These are phyloP conservation scores for Tamandua tetradactyla DNA, from an alignment of 2,797 vertebrate genomes.

Conservation along the genomic window DNA sequence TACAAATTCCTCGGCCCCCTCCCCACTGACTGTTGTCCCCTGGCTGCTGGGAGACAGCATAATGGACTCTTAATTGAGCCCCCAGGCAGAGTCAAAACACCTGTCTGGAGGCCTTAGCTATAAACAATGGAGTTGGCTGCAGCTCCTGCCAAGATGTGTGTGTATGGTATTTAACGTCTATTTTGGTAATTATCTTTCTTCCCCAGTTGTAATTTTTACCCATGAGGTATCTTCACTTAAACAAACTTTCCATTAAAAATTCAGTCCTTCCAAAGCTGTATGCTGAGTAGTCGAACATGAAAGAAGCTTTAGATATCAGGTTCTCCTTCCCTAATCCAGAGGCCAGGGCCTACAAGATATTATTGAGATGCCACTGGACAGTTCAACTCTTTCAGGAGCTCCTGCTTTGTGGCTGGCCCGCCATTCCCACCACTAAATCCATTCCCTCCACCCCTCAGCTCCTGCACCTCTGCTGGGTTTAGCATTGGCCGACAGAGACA, in stretches of 20 bases:
- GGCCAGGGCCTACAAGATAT: no score
- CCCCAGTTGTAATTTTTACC: neutral
- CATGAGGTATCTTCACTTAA: neutral
- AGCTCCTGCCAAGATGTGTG: neutral
- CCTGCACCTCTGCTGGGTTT: neutral
- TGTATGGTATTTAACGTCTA: neutral
- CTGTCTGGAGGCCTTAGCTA: neutral
- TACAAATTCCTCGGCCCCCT: neutral
- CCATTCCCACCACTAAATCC: rapidly evolving
- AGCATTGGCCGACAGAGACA: neutral
- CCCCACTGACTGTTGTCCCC: neutral
- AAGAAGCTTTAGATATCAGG: neutral
- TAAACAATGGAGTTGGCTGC: conserved; percentile 19
- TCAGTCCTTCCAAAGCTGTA: neutral
- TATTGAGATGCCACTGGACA: neutral
- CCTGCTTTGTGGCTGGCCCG: neutral
- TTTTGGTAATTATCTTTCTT: conserved; percentile 8
- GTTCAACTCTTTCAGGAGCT: neutral
- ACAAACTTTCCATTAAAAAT: conserved; percentile 22
- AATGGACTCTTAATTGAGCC: conserved; percentile 38
- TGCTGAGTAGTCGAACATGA: neutral
- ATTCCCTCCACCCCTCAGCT: neutral
- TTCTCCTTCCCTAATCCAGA: neutral
- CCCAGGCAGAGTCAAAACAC: neutral
- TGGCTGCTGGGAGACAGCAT: neutral